phyloP scores from a whole-genome alignment of 2,113 vertebrate species.

The Chloebia gouldiae region DNA sequence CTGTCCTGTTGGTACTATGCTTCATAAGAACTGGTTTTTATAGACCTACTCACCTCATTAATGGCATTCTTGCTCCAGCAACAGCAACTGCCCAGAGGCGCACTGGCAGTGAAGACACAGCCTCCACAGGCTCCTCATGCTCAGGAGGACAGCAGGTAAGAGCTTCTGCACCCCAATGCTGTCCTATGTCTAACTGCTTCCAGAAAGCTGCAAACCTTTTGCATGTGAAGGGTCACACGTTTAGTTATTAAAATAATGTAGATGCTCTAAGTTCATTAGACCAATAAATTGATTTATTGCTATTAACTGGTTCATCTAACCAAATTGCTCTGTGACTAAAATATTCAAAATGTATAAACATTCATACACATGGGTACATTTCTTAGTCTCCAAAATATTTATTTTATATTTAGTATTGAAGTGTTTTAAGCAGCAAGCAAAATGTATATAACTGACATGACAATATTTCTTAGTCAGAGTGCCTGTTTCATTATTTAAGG shows the following conservation, averaged over 20 bases:
- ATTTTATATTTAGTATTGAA: background rate
- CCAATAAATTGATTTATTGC: background rate
- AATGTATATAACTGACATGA: background rate
- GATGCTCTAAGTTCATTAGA: background rate
- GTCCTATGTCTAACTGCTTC: background rate
- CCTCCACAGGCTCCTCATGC: background rate
- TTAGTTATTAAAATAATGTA: background rate
- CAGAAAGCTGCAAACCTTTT: background rate
- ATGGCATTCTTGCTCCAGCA: too few species aligned
- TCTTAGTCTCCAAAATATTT: background rate
- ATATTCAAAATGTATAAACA: background rate
- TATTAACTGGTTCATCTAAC: background rate
- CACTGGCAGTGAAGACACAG: fast-evolving
- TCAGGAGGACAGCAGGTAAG: background rate
- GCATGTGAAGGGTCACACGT: background rate
- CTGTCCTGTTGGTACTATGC: background rate
- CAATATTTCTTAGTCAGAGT: background rate
- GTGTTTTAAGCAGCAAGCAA: background rate
- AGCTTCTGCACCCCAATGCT: background rate
- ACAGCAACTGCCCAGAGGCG: background rate
- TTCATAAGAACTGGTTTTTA: background rate
- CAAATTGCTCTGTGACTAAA: background rate
- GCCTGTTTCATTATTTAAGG: background rate
- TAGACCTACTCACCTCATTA: background rate
- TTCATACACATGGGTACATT: background rate